Evolutionary conservation across 2,797 vertebrate species (phyloP), one percentile per base, ranked within the genome.

Genomic region (Enteromius anoplus): DNA sequence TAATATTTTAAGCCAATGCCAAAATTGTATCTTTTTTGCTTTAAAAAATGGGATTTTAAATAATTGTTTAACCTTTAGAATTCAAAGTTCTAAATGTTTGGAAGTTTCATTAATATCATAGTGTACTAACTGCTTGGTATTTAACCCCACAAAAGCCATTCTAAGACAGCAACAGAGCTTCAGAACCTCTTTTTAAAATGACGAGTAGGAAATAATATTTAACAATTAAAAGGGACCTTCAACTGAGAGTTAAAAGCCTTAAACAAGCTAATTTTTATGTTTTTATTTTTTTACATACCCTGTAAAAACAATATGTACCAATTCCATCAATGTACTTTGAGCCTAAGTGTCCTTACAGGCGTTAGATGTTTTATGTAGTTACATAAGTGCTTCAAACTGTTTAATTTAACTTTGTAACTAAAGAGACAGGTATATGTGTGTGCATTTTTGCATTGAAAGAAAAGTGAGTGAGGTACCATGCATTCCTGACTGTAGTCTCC

Each of bases 281-380:
- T 26, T 72, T 81, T 73, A 81, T 37, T 64, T 72, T 71, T 81
- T 49, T 81, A 81, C 79, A 49, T 49, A 7, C 79, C 40, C 40
- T 49, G 15, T 11, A 4, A 64, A 53, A 47, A 32, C 68, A 47
- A 1, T 47, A 42, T 11, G 3, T 15, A 32, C 42, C 11, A 45
- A 49, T 72, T 72, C 12, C 55, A 49, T 51, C 42, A 15, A 72
- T 81, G 40, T 37, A 81, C 69, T 81, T 73, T 81, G 69, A 14
- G 42, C 40, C 3, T 2, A 34, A 15, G 58, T 72, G 40, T 42
- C 32, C 14, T 26, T 69, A n/a, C 12, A 49, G 12, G 23, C 23
- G 21, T 9, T 7, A 17, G 23, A 9, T 3, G 2, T 5, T 55
- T 73, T 12, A 53, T 53, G 19, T 32, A 51, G 70, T 72, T 51